phyloP scores from a whole-genome alignment of 2,888 invertebrate genomes.

The Heliconius ismenius region DNA sequence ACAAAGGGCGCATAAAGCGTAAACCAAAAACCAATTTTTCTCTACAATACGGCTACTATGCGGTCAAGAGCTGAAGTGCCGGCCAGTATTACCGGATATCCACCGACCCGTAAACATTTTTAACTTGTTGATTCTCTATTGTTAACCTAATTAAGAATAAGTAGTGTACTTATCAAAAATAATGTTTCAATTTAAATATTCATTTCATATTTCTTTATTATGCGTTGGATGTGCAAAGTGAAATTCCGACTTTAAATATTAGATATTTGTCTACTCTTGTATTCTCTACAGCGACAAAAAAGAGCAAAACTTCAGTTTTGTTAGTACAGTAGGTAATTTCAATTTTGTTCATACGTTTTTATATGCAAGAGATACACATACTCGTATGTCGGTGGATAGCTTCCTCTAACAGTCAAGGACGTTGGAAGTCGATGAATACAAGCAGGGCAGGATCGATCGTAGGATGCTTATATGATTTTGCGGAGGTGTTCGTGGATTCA shows the following conservation, averaged over 20 bases:
- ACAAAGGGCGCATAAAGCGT: background rate
- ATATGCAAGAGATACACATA: too few species aligned
- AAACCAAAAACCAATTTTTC: conserved; percentile 6
- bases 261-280: background rate
- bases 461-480: too few species aligned
- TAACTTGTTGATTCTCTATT: conserved; percentile 17
- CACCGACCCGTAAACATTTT: conserved; percentile 2
- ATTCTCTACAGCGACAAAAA: background rate
- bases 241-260: background rate
- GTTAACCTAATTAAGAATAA: background rate
- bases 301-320: background rate
- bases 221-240: too few species aligned
- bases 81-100: conserved; percentile 8
- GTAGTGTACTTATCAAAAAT: background rate
- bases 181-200: background rate
- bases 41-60: conserved; percentile 11
- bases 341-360: background rate
- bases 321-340: too few species aligned
- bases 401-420: too few species aligned
- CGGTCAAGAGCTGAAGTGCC: conserved; percentile 14
- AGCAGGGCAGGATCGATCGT: too few species aligned
- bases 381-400: too few species aligned
- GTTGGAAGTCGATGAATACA: too few species aligned
- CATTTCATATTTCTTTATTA: background rate
- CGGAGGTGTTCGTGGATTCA: too few species aligned